phyloP scores from a whole-genome alignment of 2,113 vertebrate species.

The Gadus chalcogrammus region DNA sequence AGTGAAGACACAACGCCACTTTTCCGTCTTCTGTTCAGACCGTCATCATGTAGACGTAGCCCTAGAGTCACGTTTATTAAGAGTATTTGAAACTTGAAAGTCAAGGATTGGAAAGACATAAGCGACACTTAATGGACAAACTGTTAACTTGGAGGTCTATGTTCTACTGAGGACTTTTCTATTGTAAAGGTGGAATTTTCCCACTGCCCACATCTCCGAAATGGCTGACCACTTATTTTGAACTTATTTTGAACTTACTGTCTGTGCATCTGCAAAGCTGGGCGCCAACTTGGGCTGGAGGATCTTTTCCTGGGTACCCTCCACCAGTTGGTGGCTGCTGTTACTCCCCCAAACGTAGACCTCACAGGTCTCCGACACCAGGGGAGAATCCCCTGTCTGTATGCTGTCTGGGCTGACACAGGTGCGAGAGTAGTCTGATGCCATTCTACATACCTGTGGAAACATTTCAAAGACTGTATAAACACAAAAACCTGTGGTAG shows the following conservation, averaged over 20 bases:
- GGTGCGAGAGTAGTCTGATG: conserved; percentile 88
- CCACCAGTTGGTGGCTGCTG: conserved; percentile 81
- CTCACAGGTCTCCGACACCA: conserved; percentile 94
- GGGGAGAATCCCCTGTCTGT: conserved; percentile 85
- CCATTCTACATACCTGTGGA: conserved; percentile 84
- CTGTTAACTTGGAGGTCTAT: no score
- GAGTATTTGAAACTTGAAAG: no score
- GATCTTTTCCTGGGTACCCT: conserved; percentile 81
- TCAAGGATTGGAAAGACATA: no score
- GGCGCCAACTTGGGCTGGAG: conserved; percentile 77
- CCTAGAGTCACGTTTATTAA: no score
- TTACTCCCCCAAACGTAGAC: conserved; percentile 87
- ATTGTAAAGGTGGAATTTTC: no score
- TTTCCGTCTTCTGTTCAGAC: no score
- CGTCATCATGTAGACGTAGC: no score
- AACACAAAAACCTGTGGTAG: not conserved
- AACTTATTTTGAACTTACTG: conserved; percentile 50
- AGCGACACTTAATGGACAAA: no score
- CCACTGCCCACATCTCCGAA: not conserved
- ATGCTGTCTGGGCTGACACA: conserved; percentile 97
- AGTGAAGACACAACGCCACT: no score
- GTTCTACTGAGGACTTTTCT: no score
- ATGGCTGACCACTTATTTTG: not conserved
- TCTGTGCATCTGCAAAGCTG: conserved; percentile 77
- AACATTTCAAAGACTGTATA: not conserved